These are phyloP conservation scores for Vultur gryphus DNA, from an alignment of 2,797 vertebrate genomes.

Conservation along the genomic window DNA sequence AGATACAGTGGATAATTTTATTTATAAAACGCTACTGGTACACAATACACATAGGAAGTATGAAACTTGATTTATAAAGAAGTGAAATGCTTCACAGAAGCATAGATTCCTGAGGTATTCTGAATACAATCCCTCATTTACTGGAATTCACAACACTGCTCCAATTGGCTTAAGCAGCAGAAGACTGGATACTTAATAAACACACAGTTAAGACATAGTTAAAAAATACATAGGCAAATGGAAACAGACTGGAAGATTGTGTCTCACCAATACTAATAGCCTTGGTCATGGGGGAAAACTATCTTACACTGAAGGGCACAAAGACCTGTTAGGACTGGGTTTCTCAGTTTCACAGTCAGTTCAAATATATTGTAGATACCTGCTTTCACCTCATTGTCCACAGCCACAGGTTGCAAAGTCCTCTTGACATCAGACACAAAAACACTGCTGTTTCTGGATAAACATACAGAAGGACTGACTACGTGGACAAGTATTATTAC, in stretches of 20 bases:
- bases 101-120: conserved; percentile 3
- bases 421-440: not conserved
- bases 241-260: not conserved
- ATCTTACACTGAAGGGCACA: not conserved
- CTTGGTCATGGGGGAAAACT: not conserved
- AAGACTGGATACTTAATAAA: not conserved
- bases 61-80: not conserved
- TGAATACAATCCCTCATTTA: not conserved
- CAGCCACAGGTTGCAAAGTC: not conserved
- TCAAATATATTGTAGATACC: not conserved
- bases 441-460: not conserved
- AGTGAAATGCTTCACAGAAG: conserved; percentile 37
- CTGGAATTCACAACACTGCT: not conserved
- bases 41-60: not conserved
- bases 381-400: not conserved
- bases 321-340: not conserved
- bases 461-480: not conserved
- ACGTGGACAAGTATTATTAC: not conserved
- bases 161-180: not conserved
- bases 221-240: not conserved
- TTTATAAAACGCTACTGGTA: not conserved
- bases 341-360: not conserved
- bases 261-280: not conserved
- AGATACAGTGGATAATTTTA: not conserved
- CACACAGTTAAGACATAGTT: not conserved